phyloP scores from a whole-genome alignment of 2,113 vertebrate genomes.

The Nesoenas mayeri region DNA sequence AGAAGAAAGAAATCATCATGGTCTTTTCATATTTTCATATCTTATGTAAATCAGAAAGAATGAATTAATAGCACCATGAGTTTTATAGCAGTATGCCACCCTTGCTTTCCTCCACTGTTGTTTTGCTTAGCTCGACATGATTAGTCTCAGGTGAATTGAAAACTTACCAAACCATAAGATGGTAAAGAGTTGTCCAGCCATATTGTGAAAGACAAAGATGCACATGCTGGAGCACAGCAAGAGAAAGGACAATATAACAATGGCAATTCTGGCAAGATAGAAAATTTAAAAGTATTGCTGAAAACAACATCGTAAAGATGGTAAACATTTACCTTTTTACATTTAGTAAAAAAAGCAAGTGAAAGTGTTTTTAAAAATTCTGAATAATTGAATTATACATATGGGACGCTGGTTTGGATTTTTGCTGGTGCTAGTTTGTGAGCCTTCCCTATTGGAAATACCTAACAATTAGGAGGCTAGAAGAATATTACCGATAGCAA shows the following conservation, averaged over 20 bases:
- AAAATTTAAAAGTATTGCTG: neutral
- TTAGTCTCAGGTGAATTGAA: neutral
- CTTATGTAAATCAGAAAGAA: neutral
- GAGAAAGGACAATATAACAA: neutral
- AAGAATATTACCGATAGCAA: neutral
- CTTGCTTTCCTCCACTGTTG: neutral
- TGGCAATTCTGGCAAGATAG: neutral
- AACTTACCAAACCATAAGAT: neutral
- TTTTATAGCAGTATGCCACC: neutral
- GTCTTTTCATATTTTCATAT: neutral
- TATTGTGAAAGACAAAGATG: neutral
- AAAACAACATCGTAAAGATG: neutral
- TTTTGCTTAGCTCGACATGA: neutral
- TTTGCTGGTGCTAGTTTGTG: neutral
- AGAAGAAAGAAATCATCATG: neutral
- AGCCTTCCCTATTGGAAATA: neutral
- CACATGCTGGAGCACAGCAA: neutral
- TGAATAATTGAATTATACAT: rapidly evolving
- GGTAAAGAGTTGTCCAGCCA: neutral
- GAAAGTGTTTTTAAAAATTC: neutral
- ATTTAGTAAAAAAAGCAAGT: neutral
- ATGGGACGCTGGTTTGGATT: neutral
- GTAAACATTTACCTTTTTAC: neutral
- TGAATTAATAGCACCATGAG: rapidly evolving
- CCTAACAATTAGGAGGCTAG: neutral